Percentiles rank a stretch among this genome's conserved stretches.
phyloP scores from a whole-genome alignment of 1,140 invertebrate species.

The Ceratina calcarata region DNA sequence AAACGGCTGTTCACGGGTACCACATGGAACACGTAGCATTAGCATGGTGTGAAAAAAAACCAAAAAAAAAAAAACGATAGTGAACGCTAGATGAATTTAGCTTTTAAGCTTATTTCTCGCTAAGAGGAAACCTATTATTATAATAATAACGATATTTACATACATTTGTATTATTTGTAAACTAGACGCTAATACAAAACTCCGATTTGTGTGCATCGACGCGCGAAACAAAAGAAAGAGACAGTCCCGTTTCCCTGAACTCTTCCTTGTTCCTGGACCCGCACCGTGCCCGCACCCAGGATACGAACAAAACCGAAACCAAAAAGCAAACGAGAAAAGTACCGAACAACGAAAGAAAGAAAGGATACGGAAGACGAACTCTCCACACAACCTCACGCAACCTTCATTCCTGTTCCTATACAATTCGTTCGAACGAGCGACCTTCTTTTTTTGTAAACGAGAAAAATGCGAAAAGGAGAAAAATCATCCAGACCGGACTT shows the following conservation, averaged over 20 bases:
- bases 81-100: slow-evolving; percentile 75
- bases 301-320: slow-evolving; percentile 4
- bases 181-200: slow-evolving; percentile 79
- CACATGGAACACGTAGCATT: slow-evolving; percentile 68
- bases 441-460: background rate
- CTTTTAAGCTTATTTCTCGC: slow-evolving; percentile 72
- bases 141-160: slow-evolving; percentile 78
- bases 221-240: slow-evolving; percentile 59
- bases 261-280: slow-evolving; percentile 14
- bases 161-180: slow-evolving; percentile 80
- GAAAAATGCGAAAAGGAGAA: background rate
- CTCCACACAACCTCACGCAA: no score
- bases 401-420: no score
- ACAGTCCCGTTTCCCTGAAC: slow-evolving; percentile 13
- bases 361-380: background rate
- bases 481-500: background rate
- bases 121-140: slow-evolving; percentile 72
- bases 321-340: background rate
- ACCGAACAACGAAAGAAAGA: background rate
- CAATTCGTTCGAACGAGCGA: no score
- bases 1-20: slow-evolving; percentile 62
- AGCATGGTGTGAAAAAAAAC: slow-evolving; percentile 68
- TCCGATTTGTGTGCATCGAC: slow-evolving; percentile 75
- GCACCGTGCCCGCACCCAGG: background rate
- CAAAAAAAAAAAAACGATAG: slow-evolving; percentile 65